Base-by-base conservation (phyloP, 2,797 vertebrate genomes). In the Podarcis siculus region DNA sequence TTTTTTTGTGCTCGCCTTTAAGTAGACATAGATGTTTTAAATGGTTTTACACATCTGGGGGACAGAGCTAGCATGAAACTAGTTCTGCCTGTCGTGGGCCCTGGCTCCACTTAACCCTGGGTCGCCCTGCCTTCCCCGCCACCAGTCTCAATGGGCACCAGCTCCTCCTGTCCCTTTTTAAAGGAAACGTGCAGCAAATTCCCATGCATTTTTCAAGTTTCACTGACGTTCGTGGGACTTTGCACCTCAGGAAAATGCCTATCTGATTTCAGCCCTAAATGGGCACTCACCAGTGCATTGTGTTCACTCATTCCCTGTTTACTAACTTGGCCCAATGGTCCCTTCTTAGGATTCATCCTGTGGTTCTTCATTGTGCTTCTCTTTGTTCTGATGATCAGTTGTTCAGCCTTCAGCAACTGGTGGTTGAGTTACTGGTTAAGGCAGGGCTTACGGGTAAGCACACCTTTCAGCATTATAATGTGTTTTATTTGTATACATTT, bases 371-470 rank as follows among this genome's bases (percentile, higher is more conserved):
- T 88, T 10, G 0, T 97, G 13, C 32, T 96, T 7, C 91, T 96
- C 82, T 95, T 97, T 77, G 25, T 96, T 66, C 75, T 98, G 85
- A 95, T 97, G 92, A 95, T 97, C 0, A 96, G 97, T 88, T 95
- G 92, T 84, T 97, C 95, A 0, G 93, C 95, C 55, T 97, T 98
- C 93, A 96, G 96, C 93, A 97, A 92, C 94, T 98, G 97, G 97
- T 98, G 98, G 98, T 93, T 98, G 89, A 97, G 97, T 87, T 94
- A 90, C 90, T 98, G 98, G 98, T 64, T 98, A 82, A 92, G 93
- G 8, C 85, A 97, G 32, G 97, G 97, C 42, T 92, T 97, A 19
- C 96, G 97, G 97, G 97, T 98, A 96, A 97, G 89, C 78, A 23
- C 25, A 39, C 61, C 61, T 19, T 64, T 64, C 61, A 64, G 21